Percentiles rank a stretch among this genome's conserved stretches.
Evolutionary conservation across 2,888 invertebrate genomes (phyloP).

Genomic region (Cerastis rubricosa): DNA sequence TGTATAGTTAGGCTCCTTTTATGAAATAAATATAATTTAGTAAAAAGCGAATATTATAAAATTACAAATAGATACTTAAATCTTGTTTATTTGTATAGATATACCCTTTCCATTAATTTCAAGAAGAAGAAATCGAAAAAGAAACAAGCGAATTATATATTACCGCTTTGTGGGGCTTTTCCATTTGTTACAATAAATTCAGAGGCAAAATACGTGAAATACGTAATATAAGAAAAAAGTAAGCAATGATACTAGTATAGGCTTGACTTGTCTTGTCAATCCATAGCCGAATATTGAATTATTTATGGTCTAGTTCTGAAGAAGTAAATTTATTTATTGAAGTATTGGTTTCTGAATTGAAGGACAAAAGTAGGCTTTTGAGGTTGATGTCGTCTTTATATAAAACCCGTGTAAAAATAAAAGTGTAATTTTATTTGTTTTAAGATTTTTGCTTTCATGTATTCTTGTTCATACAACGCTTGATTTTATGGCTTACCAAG

Average conservation of each 20-base stretch:
- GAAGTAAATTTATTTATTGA: conserved; percentile 47
- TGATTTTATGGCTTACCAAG: too few species aligned
- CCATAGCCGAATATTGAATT: conserved; percentile 50
- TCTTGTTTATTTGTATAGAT: too few species aligned
- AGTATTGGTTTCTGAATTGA: conserved; percentile 24
- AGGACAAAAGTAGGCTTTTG: conserved; percentile 13
- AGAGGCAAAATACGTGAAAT: conserved; percentile 41
- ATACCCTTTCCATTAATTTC: conserved; percentile 9
- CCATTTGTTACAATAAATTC: conserved; percentile 25
- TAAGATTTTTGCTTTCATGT: too few species aligned
- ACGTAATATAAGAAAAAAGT: conserved; percentile 29
- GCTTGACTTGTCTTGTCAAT: conserved; percentile 48
- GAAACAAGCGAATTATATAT: conserved; percentile 28
- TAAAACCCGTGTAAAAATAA: background rate
- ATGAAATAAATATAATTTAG: too few species aligned
- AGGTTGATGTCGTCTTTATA: background rate
- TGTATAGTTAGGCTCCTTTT: too few species aligned
- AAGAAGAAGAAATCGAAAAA: background rate
- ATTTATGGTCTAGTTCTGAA: conserved; percentile 31
- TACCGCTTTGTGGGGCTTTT: conserved; percentile 5
- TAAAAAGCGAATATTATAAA: too few species aligned
- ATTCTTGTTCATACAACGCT: too few species aligned
- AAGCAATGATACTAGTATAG: conserved; percentile 31
- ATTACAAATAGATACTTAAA: too few species aligned
- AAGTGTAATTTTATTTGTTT: too few species aligned